Evolutionary conservation across 1,140 invertebrate genomes (phyloP).

Genomic region (Cydia pomonella): DNA sequence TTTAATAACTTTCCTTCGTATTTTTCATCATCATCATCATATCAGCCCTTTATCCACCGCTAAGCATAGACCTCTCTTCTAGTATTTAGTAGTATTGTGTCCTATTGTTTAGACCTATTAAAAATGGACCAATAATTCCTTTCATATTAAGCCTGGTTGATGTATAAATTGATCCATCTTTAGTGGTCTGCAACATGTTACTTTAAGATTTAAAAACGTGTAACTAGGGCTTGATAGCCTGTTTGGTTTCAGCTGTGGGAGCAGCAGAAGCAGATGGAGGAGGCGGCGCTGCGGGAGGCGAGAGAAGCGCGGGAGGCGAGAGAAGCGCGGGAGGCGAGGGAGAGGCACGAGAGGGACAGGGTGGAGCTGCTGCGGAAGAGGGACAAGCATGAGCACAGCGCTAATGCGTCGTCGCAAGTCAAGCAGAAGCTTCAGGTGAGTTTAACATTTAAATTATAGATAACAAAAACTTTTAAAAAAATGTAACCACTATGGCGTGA

Average conservation of each 20-base stretch:
- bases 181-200: background rate
- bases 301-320: slow-evolving; percentile 66
- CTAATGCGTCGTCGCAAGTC: slow-evolving; percentile 96
- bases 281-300: slow-evolving; percentile 79
- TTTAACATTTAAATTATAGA: too few relatives aligned
- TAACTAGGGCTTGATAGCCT: slow-evolving; percentile 31
- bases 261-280: slow-evolving; percentile 88
- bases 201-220: background rate
- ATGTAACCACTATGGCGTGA: background rate
- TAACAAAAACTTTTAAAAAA: too few relatives aligned
- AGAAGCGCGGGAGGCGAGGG: slow-evolving; percentile 83
- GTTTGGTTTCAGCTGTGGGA: slow-evolving; percentile 85
- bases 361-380: slow-evolving; percentile 93
- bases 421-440: slow-evolving; percentile 94
- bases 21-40: too few relatives aligned
- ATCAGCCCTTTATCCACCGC: too few relatives aligned
- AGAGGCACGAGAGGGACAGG: slow-evolving; percentile 88
- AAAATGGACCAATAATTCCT: too few relatives aligned
- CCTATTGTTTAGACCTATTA: too few relatives aligned
- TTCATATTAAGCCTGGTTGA: too few relatives aligned
- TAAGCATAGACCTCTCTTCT: too few relatives aligned
- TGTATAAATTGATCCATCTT: too few relatives aligned
- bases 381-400: slow-evolving; percentile 96
- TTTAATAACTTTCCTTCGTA: too few relatives aligned
- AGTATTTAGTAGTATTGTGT: too few relatives aligned